Evolutionary conservation across 2,888 invertebrate species (phyloP), one percentile per base, ranked within the genome.

Genomic region (Netelia inedita): DNA sequence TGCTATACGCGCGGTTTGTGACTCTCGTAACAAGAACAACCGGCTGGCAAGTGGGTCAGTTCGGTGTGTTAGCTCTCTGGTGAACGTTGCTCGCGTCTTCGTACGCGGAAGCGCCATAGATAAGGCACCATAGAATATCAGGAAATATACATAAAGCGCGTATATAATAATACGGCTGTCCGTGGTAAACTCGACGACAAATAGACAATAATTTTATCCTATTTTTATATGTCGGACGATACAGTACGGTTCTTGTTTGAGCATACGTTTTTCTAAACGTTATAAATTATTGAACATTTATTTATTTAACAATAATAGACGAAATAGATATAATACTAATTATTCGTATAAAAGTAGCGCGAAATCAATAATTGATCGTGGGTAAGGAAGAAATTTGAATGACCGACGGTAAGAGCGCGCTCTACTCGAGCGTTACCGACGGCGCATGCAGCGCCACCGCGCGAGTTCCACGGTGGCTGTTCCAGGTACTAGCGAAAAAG

Each of bases 31-130:
- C 76, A 53, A 82, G 85, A 82, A 72, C 82, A 74, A 85, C 85
- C 79, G 82, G 79, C 79, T 55, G 69, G 63, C 69, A 85, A 85
- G 85, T 85, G 82, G 85, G 85, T 85, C 85, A 85, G 21, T 66
- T 82, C 72, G 75, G 79, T 85, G 85, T 43, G 50, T 43, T 69
- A 63, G 41, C 59, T 23, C 74, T 19, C 71, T 74, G 72, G 61
- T 28, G 72, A 74, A 74, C 83, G 46, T 35, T 28, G 55, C n/a
- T 63, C n/a, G 63, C 72, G 85, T 82, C 85, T 85, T 82, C 74
- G 85, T 82, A 85, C 82, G 72, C 85, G 85, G 85, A 82, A 82
- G 82, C 75, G 79, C 28, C 79, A 66, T 72, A 71, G 82, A 82
- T 75, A 82, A 85, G 69, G 75, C 79, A 66, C 66, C 74, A 28